Evolutionary conservation across 1,140 invertebrate species (phyloP).

Genomic region (Drosophila jambulina): DNA sequence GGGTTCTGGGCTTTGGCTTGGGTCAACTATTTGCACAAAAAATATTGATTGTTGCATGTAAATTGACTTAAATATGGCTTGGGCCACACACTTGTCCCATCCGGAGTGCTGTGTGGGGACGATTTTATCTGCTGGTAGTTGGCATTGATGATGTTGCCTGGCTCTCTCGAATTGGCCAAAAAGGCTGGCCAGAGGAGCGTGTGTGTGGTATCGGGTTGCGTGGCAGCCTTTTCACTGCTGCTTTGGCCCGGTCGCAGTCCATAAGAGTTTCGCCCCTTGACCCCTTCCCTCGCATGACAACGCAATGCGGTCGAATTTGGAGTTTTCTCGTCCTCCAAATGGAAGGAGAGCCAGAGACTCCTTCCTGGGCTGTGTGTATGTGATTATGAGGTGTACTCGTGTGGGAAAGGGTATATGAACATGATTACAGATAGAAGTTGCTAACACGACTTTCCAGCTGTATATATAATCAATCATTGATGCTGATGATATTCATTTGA

Average conservation of each 20-base stretch:
- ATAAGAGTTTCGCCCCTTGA: slow-evolving; percentile 19
- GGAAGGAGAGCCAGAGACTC: not conserved
- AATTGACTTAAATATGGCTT: slow-evolving; percentile 67
- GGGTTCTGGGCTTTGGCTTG: slow-evolving; percentile 3
- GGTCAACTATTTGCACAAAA: slow-evolving; percentile 63
- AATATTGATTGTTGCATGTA: slow-evolving; percentile 71
- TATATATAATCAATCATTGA: not conserved
- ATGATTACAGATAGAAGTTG: not conserved
- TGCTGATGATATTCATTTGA: too few relatives aligned
- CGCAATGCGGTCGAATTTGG: slow-evolving; percentile 10
- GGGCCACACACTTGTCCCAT: slow-evolving; percentile 30
- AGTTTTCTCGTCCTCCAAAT: not conserved
- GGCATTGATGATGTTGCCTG: slow-evolving; percentile 62
- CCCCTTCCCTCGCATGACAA: not conserved
- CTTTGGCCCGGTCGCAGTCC: slow-evolving; percentile 3
- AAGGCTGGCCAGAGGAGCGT: not conserved
- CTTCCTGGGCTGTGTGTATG: not conserved
- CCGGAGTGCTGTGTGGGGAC: slow-evolving; percentile 5
- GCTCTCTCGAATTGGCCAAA: slow-evolving; percentile 22
- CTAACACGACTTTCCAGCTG: not conserved
- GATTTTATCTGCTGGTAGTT: slow-evolving; percentile 57
- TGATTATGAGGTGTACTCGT: not conserved
- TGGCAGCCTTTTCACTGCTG: slow-evolving; percentile 33
- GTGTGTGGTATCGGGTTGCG: not conserved
- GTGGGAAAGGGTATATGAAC: not conserved